These are phyloP conservation scores for Doryteuthis pealeii DNA, from an alignment of 1,140 invertebrate species.

Conservation along the genomic window DNA sequence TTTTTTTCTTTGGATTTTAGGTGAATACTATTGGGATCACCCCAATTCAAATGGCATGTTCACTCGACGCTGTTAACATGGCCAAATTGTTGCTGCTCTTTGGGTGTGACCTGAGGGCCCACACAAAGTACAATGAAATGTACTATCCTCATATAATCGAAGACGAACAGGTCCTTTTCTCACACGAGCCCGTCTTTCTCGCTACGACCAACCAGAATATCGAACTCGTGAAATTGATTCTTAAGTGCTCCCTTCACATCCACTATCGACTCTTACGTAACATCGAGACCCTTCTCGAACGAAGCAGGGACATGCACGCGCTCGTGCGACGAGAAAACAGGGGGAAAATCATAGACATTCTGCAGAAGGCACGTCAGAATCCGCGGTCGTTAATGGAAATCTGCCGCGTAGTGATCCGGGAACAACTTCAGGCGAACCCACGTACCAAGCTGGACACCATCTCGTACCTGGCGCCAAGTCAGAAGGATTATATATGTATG, in stretches of 20 bases:
- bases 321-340: slow-evolving; percentile 37
- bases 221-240: slow-evolving; percentile 44
- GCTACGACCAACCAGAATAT: slow-evolving; percentile 51
- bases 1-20: too few relatives aligned
- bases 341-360: slow-evolving; percentile 38
- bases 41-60: slow-evolving; percentile 46
- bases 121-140: slow-evolving; percentile 42
- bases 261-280: slow-evolving; percentile 34
- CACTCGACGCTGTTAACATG: slow-evolving; percentile 40
- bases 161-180: slow-evolving; percentile 55
- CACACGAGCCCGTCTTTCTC: slow-evolving; percentile 52
- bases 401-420: slow-evolving; percentile 39
- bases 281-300: slow-evolving; percentile 38
- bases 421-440: slow-evolving; percentile 31
- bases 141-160: too few relatives aligned
- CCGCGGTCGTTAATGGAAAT: slow-evolving; percentile 41
- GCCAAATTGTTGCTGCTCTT: slow-evolving; percentile 43
- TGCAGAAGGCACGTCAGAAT: slow-evolving; percentile 27
- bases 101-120: slow-evolving; percentile 50
- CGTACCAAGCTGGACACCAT: slow-evolving; percentile 35
- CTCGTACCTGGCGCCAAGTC: slow-evolving; percentile 34
- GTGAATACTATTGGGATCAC: slow-evolving; percentile 48
- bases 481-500: slow-evolving; percentile 49
- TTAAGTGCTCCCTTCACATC: slow-evolving; percentile 41
- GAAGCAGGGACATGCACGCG: slow-evolving; percentile 33